Evolutionary conservation across 2,888 invertebrate genomes (phyloP).

Genomic region (Epinotia bilunana): DNA sequence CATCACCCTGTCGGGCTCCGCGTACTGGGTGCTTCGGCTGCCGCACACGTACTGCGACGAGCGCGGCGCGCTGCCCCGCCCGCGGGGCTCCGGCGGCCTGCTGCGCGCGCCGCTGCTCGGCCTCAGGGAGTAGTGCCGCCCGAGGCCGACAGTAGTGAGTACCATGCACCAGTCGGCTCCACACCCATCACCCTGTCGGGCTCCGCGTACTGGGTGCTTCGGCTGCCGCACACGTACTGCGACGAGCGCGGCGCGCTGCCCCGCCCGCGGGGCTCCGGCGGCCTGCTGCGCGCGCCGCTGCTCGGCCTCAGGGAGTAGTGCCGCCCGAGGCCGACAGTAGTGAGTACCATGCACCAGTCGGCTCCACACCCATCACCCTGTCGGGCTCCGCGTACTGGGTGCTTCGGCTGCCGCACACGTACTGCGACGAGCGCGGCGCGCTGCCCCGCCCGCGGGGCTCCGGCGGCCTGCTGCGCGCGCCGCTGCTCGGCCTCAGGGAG

Average conservation of each 20-base stretch:
- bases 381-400: constrained; percentile 91
- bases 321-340: too few relatives aligned
- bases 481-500: constrained; percentile 88
- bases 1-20: too few relatives aligned
- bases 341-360: constrained; percentile 87
- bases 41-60: too few relatives aligned
- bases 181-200: constrained; percentile 91
- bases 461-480: constrained; percentile 85
- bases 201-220: constrained; percentile 95
- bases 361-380: too few relatives aligned
- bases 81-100: too few relatives aligned
- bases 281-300: constrained; percentile 86
- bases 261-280: constrained; percentile 77
- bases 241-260: constrained; percentile 90
- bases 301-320: constrained; percentile 87
- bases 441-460: constrained; percentile 83
- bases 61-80: too few relatives aligned
- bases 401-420: constrained; percentile 93
- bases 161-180: constrained; percentile 86
- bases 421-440: constrained; percentile 89
- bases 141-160: too few relatives aligned
- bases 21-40: too few relatives aligned
- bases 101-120: too few relatives aligned
- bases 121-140: too few relatives aligned
- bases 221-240: constrained; percentile 93